Evolutionary conservation across 1,140 invertebrate species (phyloP), one percentile per base, ranked within the genome.

Genomic region (Ceratina japonica): DNA sequence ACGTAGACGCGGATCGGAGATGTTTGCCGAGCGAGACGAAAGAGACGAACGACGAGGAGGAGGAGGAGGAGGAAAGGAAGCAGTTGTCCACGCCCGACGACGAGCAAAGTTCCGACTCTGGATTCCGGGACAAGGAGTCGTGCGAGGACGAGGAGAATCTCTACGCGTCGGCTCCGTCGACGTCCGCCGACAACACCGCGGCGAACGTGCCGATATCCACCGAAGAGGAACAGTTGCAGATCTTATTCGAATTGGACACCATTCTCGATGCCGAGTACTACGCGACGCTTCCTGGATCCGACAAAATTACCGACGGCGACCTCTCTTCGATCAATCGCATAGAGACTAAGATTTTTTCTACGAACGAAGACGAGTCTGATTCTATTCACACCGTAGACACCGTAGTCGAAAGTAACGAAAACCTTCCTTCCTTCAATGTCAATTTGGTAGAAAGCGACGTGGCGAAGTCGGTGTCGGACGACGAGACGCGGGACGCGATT

Each of bases 81-180:
- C 86, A 89, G n/a, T 81, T 92, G 8, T 91, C 91, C 10, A 94
- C 93, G 0, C 93, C 93, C 0, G 93, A 94, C 70, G 93, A 94
- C 44, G 93, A 94, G 70, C 87, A 93, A 56, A 94, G 93, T 75
- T 93, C 93, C 8, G 93, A 94, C 74, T 93, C 93, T 12, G 93
- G 93, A 73, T 94, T 93, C 62, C 87, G 93, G 16, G 93, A 94
- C 61, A 94, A 94, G 80, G 93, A 93, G 74, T 93, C 92, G 7
- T 93, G 92, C 74, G 93, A 93, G 80, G 93, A 93, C 49, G 93
- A 93, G 52, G 93, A 93, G 58, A 93, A 89, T 72, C 85, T 89
- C 16, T 79, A 89, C 49, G 70, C 83, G 15, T 72, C 66, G 1
- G 72, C 49, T 27, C 74, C 75, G 2, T 49, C 72, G 18, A 37